Conservation (phyloP, 2,113 vertebrate genomes). For the Strix aluco region DNA sequence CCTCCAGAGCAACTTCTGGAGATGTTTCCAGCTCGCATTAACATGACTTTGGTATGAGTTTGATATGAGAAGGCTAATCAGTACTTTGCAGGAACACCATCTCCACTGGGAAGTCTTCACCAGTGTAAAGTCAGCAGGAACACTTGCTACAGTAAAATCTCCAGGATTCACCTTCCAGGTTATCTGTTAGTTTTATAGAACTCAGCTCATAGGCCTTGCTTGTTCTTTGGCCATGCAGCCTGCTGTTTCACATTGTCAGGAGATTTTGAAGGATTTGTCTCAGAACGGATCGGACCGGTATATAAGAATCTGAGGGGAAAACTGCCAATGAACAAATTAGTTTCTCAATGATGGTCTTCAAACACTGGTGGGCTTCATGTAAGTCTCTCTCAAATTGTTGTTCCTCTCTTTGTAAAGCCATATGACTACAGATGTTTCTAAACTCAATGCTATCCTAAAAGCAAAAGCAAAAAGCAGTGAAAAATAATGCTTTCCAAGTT, state of each 20-base stretch:
- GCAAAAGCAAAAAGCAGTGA: conserved; percentile 7
- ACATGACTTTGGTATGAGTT: background rate
- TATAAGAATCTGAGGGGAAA: conserved; percentile 35
- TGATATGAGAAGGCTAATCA: background rate
- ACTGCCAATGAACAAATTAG: conserved; percentile 49
- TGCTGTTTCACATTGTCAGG: conserved; percentile 37
- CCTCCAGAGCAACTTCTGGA: background rate
- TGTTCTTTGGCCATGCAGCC: background rate
- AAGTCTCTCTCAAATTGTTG: conserved; percentile 67
- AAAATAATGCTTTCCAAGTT: background rate
- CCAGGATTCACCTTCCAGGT: conserved; percentile 19
- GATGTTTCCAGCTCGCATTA: background rate
- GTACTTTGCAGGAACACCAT: background rate
- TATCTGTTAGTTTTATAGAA: conserved; percentile 15
- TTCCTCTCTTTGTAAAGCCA: conserved; percentile 53
- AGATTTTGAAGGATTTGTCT: conserved; percentile 68
- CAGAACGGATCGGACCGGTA: background rate
- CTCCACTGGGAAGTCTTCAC: conserved; percentile 5
- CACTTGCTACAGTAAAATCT: background rate
- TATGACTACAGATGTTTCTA: conserved; percentile 69
- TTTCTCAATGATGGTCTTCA: conserved; percentile 67
- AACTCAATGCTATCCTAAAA: conserved; percentile 70
- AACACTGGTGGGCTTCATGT: conserved; percentile 46
- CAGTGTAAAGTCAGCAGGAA: conserved; percentile 8
- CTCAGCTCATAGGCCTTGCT: background rate